These are phyloP conservation scores for Agriopis leucophaearia DNA, from an alignment of 2,888 invertebrate genomes.

Conservation along the genomic window DNA sequence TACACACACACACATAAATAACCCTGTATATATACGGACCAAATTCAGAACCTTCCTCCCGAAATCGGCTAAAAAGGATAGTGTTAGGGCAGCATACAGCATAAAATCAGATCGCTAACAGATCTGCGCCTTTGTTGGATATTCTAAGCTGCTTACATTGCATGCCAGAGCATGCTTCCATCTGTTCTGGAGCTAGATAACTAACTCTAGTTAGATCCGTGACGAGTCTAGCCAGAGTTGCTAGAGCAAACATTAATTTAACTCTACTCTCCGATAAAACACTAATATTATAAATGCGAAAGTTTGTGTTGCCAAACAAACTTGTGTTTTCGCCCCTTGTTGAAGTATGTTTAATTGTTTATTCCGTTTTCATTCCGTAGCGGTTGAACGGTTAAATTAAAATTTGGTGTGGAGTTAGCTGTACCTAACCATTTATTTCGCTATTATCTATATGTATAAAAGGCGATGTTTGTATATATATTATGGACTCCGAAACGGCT, in stretches of 20 bases:
- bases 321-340: not conserved
- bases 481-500: too few species aligned
- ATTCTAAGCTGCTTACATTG: constrained; percentile 53
- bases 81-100: too few species aligned
- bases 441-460: too few species aligned
- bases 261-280: constrained; percentile 46
- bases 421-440: too few species aligned
- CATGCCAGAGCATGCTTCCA: constrained; percentile 52
- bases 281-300: constrained; percentile 18
- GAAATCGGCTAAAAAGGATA: too few species aligned
- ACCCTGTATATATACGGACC: too few species aligned
- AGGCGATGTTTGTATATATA: too few species aligned
- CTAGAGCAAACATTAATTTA: constrained; percentile 70
- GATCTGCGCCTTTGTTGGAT: constrained; percentile 32
- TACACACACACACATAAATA: too few species aligned
- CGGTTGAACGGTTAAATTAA: not conserved
- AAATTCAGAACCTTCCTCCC: too few species aligned
- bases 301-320: constrained; percentile 1
- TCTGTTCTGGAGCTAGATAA: constrained; percentile 4
- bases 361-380: not conserved
- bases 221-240: constrained; percentile 17
- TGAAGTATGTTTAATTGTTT: not conserved
- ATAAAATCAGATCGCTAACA: too few species aligned
- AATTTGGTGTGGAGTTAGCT: not conserved
- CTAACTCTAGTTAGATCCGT: not conserved